Base-by-base conservation (phyloP, 1,140 invertebrate species). In the Pachyrhynchus sulphureomaculatus region DNA sequence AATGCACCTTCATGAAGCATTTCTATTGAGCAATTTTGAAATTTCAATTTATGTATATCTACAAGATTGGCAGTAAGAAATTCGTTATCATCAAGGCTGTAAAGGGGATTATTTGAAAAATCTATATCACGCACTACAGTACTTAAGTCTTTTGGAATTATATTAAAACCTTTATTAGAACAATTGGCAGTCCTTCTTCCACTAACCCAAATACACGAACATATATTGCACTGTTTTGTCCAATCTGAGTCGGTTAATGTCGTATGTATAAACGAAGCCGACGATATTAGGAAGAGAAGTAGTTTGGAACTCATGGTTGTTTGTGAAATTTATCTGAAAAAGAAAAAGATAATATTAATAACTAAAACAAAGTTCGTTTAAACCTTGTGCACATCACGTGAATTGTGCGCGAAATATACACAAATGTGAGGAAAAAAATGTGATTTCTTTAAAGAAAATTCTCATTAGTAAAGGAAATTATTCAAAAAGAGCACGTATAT, bases 121-220 rank as follows among this genome's bases (percentile, higher is more conserved):
- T 93, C 88, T 4, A 95, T 79, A 49, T 82, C 83, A 72, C 91
- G 89, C 44, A 93, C 85, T 68, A 91, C 88, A 2, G 81, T 74
- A 64, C 87, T 90, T 8, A 93, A 76, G 15, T 83, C 80, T 18
- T 77, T 76, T 0, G 91, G 91, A 47, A 95, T 85, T 53, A 84
- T 76, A 55, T 82, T 80, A 78, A 73, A 66, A 33, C 65, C 56
- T 26, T 65, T 61, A 42, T 15, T 83, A 77, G 82, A 83, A 71
- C 92, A 95, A 59, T 93, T 89, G 0, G 90, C 91, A 15, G 85
- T 87, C 72, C 88, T 91, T 73, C 88, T 91, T 0, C 91, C 90
- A 37, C 85, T 87, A 3, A 84, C 82, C 89, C 90, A 92, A 52
- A 86, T 84, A 69, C 90, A 92, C 66, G 87, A 86, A 77, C 90